A percentile compares a stretch with the other conserved stretches of the same genome.
These are phyloP conservation scores for Pogonophryne albipinna DNA, from an alignment of 2,797 vertebrate species.

Conservation along the genomic window DNA sequence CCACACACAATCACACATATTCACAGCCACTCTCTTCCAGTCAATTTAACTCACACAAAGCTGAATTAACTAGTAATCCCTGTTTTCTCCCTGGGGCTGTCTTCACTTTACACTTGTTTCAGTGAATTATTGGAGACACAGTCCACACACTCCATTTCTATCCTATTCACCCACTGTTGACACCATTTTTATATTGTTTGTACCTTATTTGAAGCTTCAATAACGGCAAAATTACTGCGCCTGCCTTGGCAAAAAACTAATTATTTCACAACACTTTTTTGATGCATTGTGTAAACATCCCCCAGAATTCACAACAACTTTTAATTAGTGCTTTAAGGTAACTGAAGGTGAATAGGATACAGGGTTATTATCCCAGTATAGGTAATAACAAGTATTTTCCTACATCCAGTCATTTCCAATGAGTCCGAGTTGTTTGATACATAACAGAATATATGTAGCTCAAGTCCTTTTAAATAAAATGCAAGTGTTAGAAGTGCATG, in stretches of 20 bases:
- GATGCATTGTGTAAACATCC: no score
- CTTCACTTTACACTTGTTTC: constrained; percentile 69
- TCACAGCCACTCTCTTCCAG: constrained; percentile 53
- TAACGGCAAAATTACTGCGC: neutral
- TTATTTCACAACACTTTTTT: no score
- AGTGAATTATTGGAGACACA: constrained; percentile 58
- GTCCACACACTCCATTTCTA: constrained; percentile 51
- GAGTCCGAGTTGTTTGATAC: neutral
- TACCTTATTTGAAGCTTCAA: constrained; percentile 13
- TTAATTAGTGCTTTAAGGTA: no score
- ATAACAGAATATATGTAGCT: neutral
- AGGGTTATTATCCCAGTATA: no score
- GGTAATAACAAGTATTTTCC: no score
- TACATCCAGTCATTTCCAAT: neutral
- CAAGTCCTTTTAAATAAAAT: neutral
- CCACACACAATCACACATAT: neutral
- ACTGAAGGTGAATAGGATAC: no score
- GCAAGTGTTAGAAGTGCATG: constrained; percentile 13
- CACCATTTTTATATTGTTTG: constrained; percentile 12
- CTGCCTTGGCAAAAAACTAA: neutral
- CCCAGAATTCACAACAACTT: no score
- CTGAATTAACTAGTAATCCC: constrained; percentile 71
- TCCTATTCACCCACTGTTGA: constrained; percentile 5
- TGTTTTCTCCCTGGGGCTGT: constrained; percentile 57
- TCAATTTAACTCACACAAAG: constrained; percentile 73